A percentile compares a stretch with the other conserved stretches of the same genome.
These are phyloP conservation scores for Aphidius ervi DNA, from an alignment of 1,140 invertebrate genomes.

Conservation along the genomic window DNA sequence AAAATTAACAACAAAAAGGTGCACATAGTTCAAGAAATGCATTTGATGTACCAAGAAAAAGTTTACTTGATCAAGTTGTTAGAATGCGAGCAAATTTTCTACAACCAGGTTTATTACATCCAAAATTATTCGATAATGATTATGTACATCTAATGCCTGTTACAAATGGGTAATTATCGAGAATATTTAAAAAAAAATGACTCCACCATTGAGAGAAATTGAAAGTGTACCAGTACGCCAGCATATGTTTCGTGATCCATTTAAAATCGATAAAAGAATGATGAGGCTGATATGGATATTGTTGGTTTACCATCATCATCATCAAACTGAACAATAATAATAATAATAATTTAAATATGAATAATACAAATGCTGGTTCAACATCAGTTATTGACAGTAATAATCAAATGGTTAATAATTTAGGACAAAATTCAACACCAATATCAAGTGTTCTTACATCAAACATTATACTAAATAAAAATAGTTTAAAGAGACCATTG, in stretches of 20 bases:
- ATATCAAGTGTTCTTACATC: not conserved
- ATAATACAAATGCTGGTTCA: constrained; percentile 25
- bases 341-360: constrained; percentile 10
- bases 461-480: constrained; percentile 26
- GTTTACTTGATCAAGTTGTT: constrained; percentile 87
- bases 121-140: constrained; percentile 83
- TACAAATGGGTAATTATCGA: constrained; percentile 98
- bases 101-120: constrained; percentile 69
- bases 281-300: constrained; percentile 81
- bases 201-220: constrained; percentile 87
- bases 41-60: constrained; percentile 87
- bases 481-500: constrained; percentile 46
- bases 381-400: constrained; percentile 9
- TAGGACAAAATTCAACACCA: not conserved
- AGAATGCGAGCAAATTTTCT: constrained; percentile 94
- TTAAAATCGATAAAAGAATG: constrained; percentile 93
- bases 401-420: not conserved
- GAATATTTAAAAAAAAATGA: constrained; percentile 93
- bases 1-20: constrained; percentile 59
- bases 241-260: constrained; percentile 99
- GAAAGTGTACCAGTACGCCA: constrained; percentile 93
- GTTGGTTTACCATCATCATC: constrained; percentile 56
- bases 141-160: constrained; percentile 91
- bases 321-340: constrained; percentile 1
- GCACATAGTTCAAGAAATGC: constrained; percentile 87